A percentile compares a stretch with the other conserved stretches of the same genome.
These are phyloP conservation scores for Hippoglossus stenolepis DNA, from an alignment of 2,113 vertebrate species.

Conservation along the genomic window DNA sequence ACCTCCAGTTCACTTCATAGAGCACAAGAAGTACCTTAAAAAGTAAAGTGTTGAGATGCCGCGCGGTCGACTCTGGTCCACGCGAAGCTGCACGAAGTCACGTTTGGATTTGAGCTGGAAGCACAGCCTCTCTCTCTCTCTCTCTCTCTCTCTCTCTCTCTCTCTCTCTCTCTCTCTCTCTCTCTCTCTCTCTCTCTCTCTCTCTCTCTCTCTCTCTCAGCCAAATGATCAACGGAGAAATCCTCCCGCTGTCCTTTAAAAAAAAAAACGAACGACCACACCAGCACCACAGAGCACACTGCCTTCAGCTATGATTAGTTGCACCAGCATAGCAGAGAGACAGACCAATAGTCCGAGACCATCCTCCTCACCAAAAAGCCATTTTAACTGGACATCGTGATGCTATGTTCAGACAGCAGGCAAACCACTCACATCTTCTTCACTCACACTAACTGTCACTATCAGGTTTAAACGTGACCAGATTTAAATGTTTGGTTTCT, in stretches of 20 bases:
- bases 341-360: slow-evolving; percentile 34
- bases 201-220: slow-evolving; percentile 31
- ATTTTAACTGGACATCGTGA: slow-evolving; percentile 7
- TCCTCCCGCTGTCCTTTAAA: slow-evolving; percentile 26
- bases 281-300: slow-evolving; percentile 78
- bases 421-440: too few relatives aligned
- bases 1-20: slow-evolving; percentile 17
- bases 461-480: too few relatives aligned
- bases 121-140: not conserved
- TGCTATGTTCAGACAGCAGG: too few relatives aligned
- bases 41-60: not conserved
- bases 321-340: slow-evolving; percentile 74
- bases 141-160: not conserved
- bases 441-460: too few relatives aligned
- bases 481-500: too few relatives aligned
- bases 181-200: slow-evolving; percentile 25
- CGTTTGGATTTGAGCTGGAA: slow-evolving; percentile 48
- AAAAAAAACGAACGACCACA: slow-evolving; percentile 53
- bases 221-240: slow-evolving; percentile 61
- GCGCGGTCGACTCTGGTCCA: too few relatives aligned
- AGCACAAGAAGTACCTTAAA: slow-evolving; percentile 18
- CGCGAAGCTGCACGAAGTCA: not conserved
- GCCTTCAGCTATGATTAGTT: slow-evolving; percentile 72
- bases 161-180: slow-evolving; percentile 21
- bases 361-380: slow-evolving; percentile 29